Evolutionary conservation across 2,113 vertebrate genomes (phyloP).

Genomic region (Notiomystis cincta): DNA sequence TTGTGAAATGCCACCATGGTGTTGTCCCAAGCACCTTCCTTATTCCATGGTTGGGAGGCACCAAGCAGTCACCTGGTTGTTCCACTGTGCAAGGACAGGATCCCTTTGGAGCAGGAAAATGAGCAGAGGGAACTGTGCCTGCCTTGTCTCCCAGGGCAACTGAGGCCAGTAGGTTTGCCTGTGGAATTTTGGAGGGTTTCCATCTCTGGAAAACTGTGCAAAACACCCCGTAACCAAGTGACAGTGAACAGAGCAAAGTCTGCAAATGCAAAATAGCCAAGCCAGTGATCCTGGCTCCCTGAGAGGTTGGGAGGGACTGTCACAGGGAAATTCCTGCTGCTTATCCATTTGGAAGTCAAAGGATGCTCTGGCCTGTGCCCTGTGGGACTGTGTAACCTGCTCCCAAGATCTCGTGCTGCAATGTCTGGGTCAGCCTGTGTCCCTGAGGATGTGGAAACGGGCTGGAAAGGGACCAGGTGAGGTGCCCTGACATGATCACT

Average conservation of each 20-base stretch:
- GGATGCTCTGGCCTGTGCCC: neutral
- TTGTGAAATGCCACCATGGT: fast-evolving
- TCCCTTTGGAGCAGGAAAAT: neutral
- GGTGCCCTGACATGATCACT: fast-evolving
- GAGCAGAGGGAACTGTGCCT: neutral
- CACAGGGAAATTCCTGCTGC: neutral
- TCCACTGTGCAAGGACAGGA: neutral
- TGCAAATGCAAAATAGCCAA: neutral
- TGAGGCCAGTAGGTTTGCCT: neutral
- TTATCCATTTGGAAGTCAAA: neutral
- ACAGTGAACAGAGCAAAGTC: neutral
- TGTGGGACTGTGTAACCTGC: fast-evolving
- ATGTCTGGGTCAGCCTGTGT: fast-evolving
- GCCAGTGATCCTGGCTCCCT: neutral
- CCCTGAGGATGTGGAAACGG: neutral
- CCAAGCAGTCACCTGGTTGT: neutral
- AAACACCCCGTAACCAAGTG: neutral
- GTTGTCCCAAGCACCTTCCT: neutral
- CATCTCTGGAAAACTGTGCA: neutral
- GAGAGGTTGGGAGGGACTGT: neutral
- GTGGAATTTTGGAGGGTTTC: neutral
- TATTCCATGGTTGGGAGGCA: fast-evolving
- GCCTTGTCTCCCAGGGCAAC: neutral
- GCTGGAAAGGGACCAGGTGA: fast-evolving
- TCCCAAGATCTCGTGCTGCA: neutral